Percentiles rank a stretch among this genome's conserved stretches.
These are phyloP conservation scores for Ethmia dodecea DNA, from an alignment of 2,888 invertebrate species.

Conservation along the genomic window DNA sequence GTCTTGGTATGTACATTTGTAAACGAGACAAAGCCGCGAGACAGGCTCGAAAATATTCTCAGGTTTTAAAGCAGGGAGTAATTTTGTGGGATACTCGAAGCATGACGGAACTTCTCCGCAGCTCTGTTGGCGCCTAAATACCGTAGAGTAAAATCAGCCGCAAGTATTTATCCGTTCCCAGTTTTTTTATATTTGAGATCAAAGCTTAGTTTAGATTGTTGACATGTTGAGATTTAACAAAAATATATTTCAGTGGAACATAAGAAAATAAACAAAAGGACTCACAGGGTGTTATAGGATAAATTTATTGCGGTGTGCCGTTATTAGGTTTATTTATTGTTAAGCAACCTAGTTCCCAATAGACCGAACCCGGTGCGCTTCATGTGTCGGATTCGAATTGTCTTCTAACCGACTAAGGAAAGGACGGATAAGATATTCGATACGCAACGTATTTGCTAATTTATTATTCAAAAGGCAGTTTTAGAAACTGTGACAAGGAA, in stretches of 20 bases:
- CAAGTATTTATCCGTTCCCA: background rate
- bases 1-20: too few species aligned
- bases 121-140: conserved; percentile 28
- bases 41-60: too few species aligned
- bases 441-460: too few species aligned
- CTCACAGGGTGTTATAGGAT: conserved; percentile 26
- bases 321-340: conserved; percentile 31
- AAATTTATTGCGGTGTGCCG: conserved; percentile 28
- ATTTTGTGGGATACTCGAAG: conserved; percentile 26
- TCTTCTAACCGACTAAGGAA: too few species aligned
- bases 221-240: too few species aligned
- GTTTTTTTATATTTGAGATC: conserved; percentile 7
- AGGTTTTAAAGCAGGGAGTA: conserved; percentile 11
- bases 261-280: conserved; percentile 18
- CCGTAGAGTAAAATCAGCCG: conserved; percentile 18
- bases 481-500: background rate
- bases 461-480: too few species aligned
- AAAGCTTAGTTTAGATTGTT: conserved; percentile 5
- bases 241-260: conserved; percentile 11
- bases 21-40: background rate
- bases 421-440: too few species aligned
- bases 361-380: conserved; percentile 15
- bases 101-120: conserved; percentile 27
- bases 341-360: conserved; percentile 20
- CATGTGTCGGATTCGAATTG: conserved; percentile 10